Conservation (phyloP, 2,797 vertebrate genomes). For the Oryzias sinensis region DNA sequence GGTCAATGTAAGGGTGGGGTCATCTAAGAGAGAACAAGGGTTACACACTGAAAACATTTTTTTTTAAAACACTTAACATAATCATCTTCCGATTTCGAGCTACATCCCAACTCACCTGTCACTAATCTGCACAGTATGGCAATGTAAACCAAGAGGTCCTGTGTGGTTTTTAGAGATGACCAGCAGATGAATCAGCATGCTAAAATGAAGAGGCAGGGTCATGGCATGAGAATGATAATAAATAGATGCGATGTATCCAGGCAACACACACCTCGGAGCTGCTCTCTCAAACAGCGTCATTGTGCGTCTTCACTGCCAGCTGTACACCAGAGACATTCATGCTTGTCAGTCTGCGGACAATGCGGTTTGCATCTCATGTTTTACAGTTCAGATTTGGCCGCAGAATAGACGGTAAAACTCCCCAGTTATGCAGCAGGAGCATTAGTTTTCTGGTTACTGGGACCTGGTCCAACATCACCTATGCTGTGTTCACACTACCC, state of each 20-base stretch:
- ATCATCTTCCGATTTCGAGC: conserved; percentile 15
- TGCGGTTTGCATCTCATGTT: too few species aligned
- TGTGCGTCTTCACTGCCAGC: conserved; percentile 37
- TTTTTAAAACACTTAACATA: conserved; percentile 34
- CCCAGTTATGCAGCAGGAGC: too few species aligned
- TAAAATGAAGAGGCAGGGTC: conserved; percentile 90
- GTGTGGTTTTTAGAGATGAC: conserved; percentile 86
- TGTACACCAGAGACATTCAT: conserved; percentile 50
- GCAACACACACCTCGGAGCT: conserved; percentile 73
- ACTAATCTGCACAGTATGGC: conserved; percentile 64
- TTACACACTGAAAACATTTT: conserved; percentile 2
- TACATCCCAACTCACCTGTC: conserved; percentile 42
- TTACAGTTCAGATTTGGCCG: too few species aligned
- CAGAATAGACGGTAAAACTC: too few species aligned
- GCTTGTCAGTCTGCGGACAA: neutral
- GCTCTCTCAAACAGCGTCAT: conserved; percentile 58
- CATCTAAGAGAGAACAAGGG: too few species aligned
- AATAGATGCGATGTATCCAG: conserved; percentile 84
- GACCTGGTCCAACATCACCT: too few species aligned
- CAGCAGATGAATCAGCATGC: conserved; percentile 89
- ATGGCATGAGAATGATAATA: conserved; percentile 79
- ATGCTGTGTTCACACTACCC: too few species aligned
- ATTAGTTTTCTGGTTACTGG: too few species aligned
- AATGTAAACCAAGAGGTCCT: conserved; percentile 84
- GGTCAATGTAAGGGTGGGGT: too few species aligned